Percentiles rank a stretch among this genome's conserved stretches.
Evolutionary conservation across 2,797 vertebrate species (phyloP).

Genomic region (Crocidura indochinensis): DNA sequence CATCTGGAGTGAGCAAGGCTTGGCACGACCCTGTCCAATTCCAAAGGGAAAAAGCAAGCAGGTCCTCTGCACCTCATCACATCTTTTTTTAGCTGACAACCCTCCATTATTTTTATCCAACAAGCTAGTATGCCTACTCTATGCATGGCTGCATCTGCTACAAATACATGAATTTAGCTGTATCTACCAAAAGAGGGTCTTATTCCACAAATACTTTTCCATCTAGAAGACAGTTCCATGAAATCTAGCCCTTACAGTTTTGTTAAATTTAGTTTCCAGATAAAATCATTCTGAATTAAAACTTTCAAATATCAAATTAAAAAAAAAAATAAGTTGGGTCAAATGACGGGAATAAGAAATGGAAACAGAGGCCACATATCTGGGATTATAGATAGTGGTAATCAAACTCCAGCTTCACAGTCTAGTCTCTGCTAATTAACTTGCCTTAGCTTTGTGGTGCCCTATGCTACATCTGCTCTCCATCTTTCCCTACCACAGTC

Average conservation of each 20-base stretch:
- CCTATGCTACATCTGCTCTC: not conserved
- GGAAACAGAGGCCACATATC: fast-evolving
- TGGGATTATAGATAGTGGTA: fast-evolving
- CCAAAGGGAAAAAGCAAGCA: not conserved
- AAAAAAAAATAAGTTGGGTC: not conserved
- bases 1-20: not conserved
- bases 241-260: not conserved
- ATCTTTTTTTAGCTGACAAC: not conserved
- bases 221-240: not conserved
- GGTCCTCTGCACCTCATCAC: not conserved
- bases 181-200: not conserved
- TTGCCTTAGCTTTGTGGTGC: not conserved
- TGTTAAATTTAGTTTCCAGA: not conserved
- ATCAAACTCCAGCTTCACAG: not conserved
- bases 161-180: not conserved
- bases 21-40: not conserved
- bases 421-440: not conserved
- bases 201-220: no score
- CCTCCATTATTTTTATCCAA: conserved; percentile 35
- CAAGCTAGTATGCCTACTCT: not conserved
- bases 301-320: not conserved
- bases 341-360: not conserved
- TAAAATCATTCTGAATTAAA: conserved; percentile 23
- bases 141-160: not conserved
- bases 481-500: not conserved